Base-by-base conservation (phyloP, 2,888 invertebrate genomes). In the Polymixis lichenea region DNA sequence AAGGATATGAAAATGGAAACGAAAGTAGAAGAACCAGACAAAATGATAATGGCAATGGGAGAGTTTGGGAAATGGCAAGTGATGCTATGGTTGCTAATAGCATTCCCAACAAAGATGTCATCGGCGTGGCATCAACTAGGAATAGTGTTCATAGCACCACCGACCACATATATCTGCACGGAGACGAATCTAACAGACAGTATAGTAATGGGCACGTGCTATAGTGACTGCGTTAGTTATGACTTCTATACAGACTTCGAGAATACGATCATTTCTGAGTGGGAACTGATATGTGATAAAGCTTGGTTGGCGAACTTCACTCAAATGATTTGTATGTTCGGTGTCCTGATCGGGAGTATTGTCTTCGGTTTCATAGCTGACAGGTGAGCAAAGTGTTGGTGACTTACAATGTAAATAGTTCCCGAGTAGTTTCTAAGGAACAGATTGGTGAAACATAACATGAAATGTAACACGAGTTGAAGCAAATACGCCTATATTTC, bases 271-370 rank as follows among this genome's bases (percentile, higher is more conserved):
- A 96, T 97, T 67, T 97, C 97, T 0, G 97, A 98, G 96, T 98
- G 98, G 97, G 96, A 97, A 87, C 93, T 98, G 78, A 97, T 98
- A 0, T 98, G 98, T 90, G 95, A 96, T 1, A 95, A 95, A 58
- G 93, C 95, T 1, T 97, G 97, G 92, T 92, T 98, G 86, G 97
- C 97, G 0, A 97, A 97, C 88, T 93, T 98, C 32, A 97, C 97
- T 0, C 98, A 98, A 91, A 97, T 97, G 17, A 93, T 98, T 67
- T 97, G 97, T 55, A 98, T 98, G 98, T 93, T 97, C 68, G 98
- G 98, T 55, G 97, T 98, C 64, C 94, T 98, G 78, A 89, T 97
- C 69, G 98, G 98, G 32, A 98, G 97, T 89, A 95, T 98, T 82
- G 72, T 97, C 9, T 98, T 98, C 90, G 98, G 98, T 87, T 97